Conservation (phyloP, 1,140 invertebrate species). For the Zaprionus davidi region DNA sequence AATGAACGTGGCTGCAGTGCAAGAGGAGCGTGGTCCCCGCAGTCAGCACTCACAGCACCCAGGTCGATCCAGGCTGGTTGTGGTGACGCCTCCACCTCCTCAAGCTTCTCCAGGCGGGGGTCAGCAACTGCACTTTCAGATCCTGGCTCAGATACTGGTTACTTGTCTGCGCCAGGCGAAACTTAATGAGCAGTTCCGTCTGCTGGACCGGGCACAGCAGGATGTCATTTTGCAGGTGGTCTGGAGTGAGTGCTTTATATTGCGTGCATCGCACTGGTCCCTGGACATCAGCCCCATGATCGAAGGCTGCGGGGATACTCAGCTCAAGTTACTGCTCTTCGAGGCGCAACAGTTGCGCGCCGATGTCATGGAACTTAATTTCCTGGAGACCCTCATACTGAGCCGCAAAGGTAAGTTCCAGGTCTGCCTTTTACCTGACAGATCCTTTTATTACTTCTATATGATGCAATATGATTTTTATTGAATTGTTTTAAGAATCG, state of each 20-base stretch:
- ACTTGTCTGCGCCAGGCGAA: conserved; percentile 86
- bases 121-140: conserved; percentile 84
- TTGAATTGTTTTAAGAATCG: no score
- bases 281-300: conserved; percentile 84
- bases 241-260: conserved; percentile 87
- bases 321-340: conserved; percentile 67
- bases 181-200: conserved; percentile 85
- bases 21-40: conserved; percentile 91
- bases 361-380: conserved; percentile 86
- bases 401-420: conserved; percentile 86
- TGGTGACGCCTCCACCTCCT: conserved; percentile 8
- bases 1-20: conserved; percentile 93
- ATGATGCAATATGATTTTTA: no score
- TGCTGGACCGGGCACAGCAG: conserved; percentile 85
- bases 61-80: conserved; percentile 39
- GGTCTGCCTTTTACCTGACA: no score
- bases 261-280: conserved; percentile 87
- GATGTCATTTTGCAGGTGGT: conserved; percentile 85
- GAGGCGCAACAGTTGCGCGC: conserved; percentile 85
- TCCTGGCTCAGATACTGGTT: conserved; percentile 86
- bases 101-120: conserved; percentile 1
- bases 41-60: conserved; percentile 35
- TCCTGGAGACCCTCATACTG: conserved; percentile 88
- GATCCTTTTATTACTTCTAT: no score
- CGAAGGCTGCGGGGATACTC: conserved; percentile 69